These are phyloP conservation scores for Leucophora obtusa DNA, from an alignment of 2,888 invertebrate species.

Conservation along the genomic window DNA sequence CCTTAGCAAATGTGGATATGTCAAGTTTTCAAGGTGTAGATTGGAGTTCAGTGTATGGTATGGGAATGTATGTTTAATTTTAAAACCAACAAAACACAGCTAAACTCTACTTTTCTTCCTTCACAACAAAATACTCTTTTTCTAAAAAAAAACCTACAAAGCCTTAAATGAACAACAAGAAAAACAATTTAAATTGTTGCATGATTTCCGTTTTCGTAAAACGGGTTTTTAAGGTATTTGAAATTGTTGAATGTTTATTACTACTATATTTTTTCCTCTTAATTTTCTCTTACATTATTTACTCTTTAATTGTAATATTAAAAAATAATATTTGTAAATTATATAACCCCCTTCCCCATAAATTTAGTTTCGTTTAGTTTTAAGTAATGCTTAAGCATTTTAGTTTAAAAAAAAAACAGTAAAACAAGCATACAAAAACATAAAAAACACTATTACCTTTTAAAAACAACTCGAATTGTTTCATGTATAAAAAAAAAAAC, in stretches of 20 bases:
- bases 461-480: constrained; percentile 56
- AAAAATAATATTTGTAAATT: constrained; percentile 48
- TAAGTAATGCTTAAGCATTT: constrained; percentile 55
- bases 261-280: constrained; percentile 10
- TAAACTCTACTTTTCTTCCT: constrained; percentile 14
- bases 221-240: constrained; percentile 45
- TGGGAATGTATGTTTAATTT: constrained; percentile 90
- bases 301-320: constrained; percentile 23
- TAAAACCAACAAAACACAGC: neutral
- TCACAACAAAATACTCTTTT: constrained; percentile 40
- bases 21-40: constrained; percentile 94
- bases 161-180: constrained; percentile 38
- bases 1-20: constrained; percentile 93
- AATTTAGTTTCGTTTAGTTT: constrained; percentile 62
- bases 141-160: constrained; percentile 26
- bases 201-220: constrained; percentile 37
- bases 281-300: constrained; percentile 22
- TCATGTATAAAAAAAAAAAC: constrained; percentile 59
- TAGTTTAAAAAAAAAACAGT: constrained; percentile 50
- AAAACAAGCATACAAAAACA: constrained; percentile 35
- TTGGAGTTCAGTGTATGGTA: constrained; percentile 94
- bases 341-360: constrained; percentile 27
- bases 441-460: constrained; percentile 63
- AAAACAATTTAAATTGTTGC: constrained; percentile 21
- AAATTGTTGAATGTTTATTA: constrained; percentile 50